phyloP scores from a whole-genome alignment of 2,888 invertebrate genomes.

The Nomada ferruginata region DNA sequence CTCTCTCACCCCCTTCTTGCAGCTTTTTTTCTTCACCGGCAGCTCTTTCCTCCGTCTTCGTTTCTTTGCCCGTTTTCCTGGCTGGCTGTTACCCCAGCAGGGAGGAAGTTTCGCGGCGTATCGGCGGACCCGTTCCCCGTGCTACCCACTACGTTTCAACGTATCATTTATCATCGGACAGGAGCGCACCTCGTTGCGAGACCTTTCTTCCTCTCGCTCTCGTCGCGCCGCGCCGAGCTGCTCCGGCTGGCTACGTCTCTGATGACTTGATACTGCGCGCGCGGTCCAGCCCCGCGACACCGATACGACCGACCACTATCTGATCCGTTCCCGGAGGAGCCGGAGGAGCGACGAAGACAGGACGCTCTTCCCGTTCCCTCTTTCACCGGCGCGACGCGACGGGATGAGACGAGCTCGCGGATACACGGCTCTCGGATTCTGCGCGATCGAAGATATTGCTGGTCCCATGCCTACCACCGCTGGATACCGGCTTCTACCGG shows the following conservation, averaged over 20 bases:
- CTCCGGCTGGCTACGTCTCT: constrained; percentile 26
- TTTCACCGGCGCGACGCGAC: constrained; percentile 12
- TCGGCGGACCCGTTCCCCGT: constrained; percentile 63
- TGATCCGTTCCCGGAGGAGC: constrained; percentile 35
- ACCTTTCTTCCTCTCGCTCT: constrained; percentile 12
- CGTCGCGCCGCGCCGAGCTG: not conserved
- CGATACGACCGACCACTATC: constrained; percentile 59
- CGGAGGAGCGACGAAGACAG: constrained; percentile 23
- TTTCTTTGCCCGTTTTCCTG: constrained; percentile 22
- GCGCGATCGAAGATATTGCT: constrained; percentile 56
- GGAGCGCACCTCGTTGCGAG: constrained; percentile 44
- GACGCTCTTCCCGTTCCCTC: not conserved
- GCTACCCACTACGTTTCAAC: constrained; percentile 72
- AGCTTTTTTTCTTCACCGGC: constrained; percentile 10
- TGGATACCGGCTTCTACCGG: constrained; percentile 18
- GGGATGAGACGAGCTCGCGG: constrained; percentile 4
- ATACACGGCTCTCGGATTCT: constrained; percentile 34
- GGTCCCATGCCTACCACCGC: constrained; percentile 29
- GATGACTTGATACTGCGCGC: constrained; percentile 68
- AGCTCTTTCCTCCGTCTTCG: constrained; percentile 31
- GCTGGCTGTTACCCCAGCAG: constrained; percentile 62
- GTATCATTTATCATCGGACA: constrained; percentile 75
- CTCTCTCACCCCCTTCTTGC: too few relatives aligned
- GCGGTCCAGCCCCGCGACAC: constrained; percentile 60
- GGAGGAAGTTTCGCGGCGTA: constrained; percentile 75